phyloP scores from a whole-genome alignment of 2,797 vertebrate species.

The Mormyrus hasselquistii region DNA sequence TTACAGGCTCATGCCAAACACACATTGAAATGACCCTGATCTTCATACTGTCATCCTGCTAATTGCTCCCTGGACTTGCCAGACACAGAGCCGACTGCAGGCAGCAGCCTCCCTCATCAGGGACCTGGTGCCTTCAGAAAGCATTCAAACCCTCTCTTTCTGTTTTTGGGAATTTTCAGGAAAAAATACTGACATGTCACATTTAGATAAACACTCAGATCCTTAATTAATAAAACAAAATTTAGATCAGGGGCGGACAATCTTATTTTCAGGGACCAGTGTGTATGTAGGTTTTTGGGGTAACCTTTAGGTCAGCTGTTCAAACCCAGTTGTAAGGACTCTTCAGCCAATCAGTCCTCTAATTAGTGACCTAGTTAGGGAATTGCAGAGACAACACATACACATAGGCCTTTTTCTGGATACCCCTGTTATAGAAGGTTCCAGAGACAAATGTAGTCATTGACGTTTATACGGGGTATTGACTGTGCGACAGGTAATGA shows the following conservation, averaged over 20 bases:
- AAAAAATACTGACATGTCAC: not conserved
- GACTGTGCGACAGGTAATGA: not conserved
- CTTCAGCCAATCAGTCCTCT: not conserved
- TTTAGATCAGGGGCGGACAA: not conserved
- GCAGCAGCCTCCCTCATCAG: not conserved
- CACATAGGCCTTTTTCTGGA: not conserved
- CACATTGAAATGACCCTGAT: not conserved
- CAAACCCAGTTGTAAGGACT: not conserved
- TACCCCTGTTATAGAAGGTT: not conserved
- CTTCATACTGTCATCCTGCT: not conserved
- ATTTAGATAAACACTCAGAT: not conserved
- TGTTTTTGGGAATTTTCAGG: not conserved
- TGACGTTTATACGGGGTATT: not conserved
- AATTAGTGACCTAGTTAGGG: not conserved
- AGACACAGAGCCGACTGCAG: not conserved
- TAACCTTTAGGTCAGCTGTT: not conserved
- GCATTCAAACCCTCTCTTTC: not conserved
- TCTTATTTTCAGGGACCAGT: not conserved
- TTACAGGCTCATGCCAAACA: not conserved
- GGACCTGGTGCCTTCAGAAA: not conserved
- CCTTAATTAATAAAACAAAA: not conserved
- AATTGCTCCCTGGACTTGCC: not conserved
- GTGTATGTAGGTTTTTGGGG: not conserved
- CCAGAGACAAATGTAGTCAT: not conserved
- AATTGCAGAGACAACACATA: not conserved